Evolutionary conservation across 2,113 vertebrate species (phyloP).

Genomic region (Lamprologus callipterus): DNA sequence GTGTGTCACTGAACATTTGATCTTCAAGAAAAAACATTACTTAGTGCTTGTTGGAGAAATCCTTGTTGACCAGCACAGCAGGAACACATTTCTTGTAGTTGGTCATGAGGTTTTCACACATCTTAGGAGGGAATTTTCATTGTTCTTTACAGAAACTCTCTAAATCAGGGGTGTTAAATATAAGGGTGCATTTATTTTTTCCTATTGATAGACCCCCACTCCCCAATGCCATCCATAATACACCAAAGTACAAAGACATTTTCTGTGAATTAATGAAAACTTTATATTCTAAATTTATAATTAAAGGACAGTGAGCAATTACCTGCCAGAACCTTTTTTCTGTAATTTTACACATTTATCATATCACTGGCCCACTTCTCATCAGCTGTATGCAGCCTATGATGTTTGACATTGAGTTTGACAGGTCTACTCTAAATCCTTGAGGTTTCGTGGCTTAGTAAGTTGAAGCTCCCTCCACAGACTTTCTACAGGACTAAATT

Average conservation of each 20-base stretch:
- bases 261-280: not conserved
- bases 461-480: not conserved
- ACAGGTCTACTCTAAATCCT: not conserved
- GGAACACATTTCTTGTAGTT: not conserved
- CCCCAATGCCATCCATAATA: not conserved
- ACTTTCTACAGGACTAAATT: not conserved
- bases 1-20: not conserved
- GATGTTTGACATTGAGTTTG: not conserved
- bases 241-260: not conserved
- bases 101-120: not conserved
- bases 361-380: not conserved
- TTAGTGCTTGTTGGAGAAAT: not conserved
- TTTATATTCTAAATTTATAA: not conserved
- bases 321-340: not conserved
- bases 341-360: not conserved
- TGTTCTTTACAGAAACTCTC: not conserved
- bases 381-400: not conserved
- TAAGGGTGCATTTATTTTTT: not conserved
- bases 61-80: not conserved
- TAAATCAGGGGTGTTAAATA: not conserved
- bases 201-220: not conserved
- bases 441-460: not conserved
- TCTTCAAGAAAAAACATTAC: not conserved
- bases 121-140: not conserved
- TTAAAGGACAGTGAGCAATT: not conserved